Percentiles rank a stretch among this genome's conserved stretches.
These are phyloP conservation scores for Nasonia longicornis DNA, from an alignment of 1,140 invertebrate genomes.

Conservation along the genomic window DNA sequence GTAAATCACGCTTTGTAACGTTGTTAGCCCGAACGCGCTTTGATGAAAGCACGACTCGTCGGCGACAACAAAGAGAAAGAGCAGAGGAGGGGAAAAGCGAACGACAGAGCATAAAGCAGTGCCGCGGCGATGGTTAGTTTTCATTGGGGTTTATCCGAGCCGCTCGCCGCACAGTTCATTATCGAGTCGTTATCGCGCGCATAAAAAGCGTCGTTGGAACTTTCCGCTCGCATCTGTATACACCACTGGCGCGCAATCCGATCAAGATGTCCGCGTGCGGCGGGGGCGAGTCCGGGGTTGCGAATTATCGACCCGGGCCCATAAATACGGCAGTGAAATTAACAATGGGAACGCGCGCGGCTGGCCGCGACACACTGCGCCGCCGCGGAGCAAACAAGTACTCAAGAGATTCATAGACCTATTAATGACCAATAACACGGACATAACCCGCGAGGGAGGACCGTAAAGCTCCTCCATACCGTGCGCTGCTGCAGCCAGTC, in stretches of 20 bases:
- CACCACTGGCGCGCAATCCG: background rate
- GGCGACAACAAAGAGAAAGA: background rate
- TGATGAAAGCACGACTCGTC: background rate
- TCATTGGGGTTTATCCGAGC: background rate
- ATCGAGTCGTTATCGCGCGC: background rate
- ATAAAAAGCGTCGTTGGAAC: background rate
- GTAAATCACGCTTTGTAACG: background rate
- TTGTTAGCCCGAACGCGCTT: background rate
- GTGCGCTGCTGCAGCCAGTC: no score
- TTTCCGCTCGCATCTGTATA: background rate
- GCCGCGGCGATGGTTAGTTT: background rate
- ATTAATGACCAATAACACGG: conserved; percentile 33
- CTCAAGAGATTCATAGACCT: conserved; percentile 15
- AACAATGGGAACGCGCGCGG: background rate
- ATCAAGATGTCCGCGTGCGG: background rate
- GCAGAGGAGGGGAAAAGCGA: no score
- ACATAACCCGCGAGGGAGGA: background rate
- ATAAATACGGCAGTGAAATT: conserved; percentile 16
- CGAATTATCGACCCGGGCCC: background rate
- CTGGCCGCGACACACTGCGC: background rate
- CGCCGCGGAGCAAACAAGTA: conserved; percentile 4
- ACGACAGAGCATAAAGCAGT: background rate
- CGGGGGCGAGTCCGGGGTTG: background rate
- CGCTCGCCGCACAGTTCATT: background rate
- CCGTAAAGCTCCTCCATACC: conserved; percentile 1